Evolutionary conservation across 2,888 invertebrate genomes (phyloP), one percentile per base, ranked within the genome.

Genomic region (Rutpela maculata): DNA sequence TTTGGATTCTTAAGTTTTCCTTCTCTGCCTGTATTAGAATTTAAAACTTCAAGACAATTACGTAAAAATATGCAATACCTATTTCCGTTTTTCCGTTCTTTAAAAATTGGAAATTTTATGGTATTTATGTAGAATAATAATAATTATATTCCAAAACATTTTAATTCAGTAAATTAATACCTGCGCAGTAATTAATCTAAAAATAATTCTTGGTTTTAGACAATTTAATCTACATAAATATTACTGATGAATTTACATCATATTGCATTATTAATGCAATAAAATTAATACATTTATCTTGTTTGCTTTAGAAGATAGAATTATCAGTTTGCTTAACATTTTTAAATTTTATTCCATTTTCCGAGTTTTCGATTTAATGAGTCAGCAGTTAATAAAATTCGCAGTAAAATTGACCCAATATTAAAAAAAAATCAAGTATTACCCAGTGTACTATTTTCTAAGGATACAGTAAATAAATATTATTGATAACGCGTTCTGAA

Each of bases 271-370:
- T 50, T 50, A n/a, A n/a, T 50, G n/a, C 50, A n/a, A 50, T 5
- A 50, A 15, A n/a, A 50, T 1, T 50, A 50, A 50, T 50, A 50
- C n/a, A 50, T n/a, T 50, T 50, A 50, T 50, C 50, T 50, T 50
- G 50, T 50, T 50, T 50, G 50, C 50, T 50, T 50, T 50, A n/a
- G n/a, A 50, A 50, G 50, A 50, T 50, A 50, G n/a, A n/a, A n/a
- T 50, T 50, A 50, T 50, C 50, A 50, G 50, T n/a, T 50, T 50
- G 50, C 12, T 50, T n/a, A 50, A n/a, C n/a, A 50, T 50, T 50
- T 50, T 50, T 50, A 50, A 50, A n/a, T 50, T 15, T 50, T n/a
- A n/a, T 15, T 50, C 6, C 0, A 26, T 26, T 26, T 26, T 26
- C 22, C 22, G 22, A 26, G 22, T 26, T 26, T 26, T 26, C 22